These are phyloP conservation scores for Pollimyrus isidori DNA, from an alignment of 2,113 vertebrate genomes.

Conservation along the genomic window DNA sequence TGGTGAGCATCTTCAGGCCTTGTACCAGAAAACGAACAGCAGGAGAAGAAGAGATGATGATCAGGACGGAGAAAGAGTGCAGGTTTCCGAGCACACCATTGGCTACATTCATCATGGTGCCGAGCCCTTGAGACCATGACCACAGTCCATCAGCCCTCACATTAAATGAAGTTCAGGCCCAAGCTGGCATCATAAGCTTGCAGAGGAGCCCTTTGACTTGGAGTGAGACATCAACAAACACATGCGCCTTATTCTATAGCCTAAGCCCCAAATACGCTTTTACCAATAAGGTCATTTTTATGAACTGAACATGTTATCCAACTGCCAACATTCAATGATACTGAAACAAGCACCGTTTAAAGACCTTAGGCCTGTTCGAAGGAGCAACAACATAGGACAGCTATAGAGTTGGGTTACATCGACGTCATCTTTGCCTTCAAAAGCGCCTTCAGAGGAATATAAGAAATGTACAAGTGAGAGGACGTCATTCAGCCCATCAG, in stretches of 20 bases:
- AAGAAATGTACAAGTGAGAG: too few species aligned
- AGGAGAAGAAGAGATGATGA: background rate
- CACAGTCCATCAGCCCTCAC: background rate
- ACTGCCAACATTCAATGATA: background rate
- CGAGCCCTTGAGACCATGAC: background rate
- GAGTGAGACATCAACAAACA: background rate
- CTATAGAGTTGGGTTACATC: background rate
- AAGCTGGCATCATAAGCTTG: background rate
- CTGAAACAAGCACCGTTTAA: background rate
- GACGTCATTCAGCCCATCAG: too few species aligned
- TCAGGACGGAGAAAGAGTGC: background rate
- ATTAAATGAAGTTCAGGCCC: background rate
- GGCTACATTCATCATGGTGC: background rate
- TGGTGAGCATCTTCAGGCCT: constrained; percentile 79
- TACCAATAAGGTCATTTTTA: background rate
- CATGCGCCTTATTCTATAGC: background rate
- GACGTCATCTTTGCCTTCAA: too few species aligned
- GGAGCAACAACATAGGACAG: background rate
- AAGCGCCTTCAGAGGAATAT: too few species aligned
- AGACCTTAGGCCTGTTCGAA: background rate
- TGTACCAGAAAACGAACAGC: background rate
- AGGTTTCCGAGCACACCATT: background rate
- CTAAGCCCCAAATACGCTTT: background rate
- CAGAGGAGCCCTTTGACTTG: background rate
- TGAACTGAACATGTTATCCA: background rate